A percentile compares a stretch with the other conserved stretches of the same genome.
These are phyloP conservation scores for Meloidogyne floridensis DNA, from an alignment of 1,140 invertebrate species.

Conservation along the genomic window DNA sequence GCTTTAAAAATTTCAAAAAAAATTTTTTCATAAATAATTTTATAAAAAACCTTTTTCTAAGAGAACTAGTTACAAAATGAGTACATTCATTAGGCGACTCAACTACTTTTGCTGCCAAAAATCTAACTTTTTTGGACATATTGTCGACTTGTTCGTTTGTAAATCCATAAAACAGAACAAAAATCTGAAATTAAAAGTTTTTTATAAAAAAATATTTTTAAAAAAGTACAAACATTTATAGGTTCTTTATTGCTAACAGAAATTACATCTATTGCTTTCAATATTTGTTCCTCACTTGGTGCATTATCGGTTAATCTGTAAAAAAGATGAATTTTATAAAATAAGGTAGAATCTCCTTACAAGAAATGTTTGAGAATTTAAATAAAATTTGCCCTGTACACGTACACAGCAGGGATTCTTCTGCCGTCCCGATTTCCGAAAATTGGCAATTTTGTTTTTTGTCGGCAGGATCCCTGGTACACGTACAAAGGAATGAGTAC, in stretches of 20 bases:
- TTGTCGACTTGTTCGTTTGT: slow-evolving; percentile 26
- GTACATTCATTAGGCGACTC: slow-evolving; percentile 35
- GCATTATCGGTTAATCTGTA: slow-evolving; percentile 16
- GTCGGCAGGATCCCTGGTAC: too few relatives aligned
- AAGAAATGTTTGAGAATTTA: too few relatives aligned
- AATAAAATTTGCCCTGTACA: too few relatives aligned
- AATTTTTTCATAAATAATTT: not conserved
- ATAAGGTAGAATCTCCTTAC: not conserved
- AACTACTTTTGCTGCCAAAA: slow-evolving; percentile 35
- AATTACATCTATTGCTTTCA: slow-evolving; percentile 15
- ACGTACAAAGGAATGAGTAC: too few relatives aligned
- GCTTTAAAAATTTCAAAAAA: not conserved
- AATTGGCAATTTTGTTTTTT: too few relatives aligned
- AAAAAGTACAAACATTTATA: not conserved
- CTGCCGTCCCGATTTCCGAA: too few relatives aligned
- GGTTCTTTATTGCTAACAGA: not conserved
- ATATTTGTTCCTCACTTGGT: slow-evolving; percentile 43
- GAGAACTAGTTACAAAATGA: slow-evolving; percentile 38
- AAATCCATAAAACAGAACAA: slow-evolving; percentile 37
- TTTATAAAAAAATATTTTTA: not conserved
- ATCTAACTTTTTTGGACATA: slow-evolving; percentile 40
- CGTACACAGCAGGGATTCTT: too few relatives aligned
- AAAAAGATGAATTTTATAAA: slow-evolving; percentile 15
- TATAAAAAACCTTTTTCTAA: slow-evolving; percentile 31
- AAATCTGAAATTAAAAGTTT: slow-evolving; percentile 14